A percentile compares a stretch with the other conserved stretches of the same genome.
phyloP scores from a whole-genome alignment of 2,113 vertebrate species.

The Anhinga rufa region DNA sequence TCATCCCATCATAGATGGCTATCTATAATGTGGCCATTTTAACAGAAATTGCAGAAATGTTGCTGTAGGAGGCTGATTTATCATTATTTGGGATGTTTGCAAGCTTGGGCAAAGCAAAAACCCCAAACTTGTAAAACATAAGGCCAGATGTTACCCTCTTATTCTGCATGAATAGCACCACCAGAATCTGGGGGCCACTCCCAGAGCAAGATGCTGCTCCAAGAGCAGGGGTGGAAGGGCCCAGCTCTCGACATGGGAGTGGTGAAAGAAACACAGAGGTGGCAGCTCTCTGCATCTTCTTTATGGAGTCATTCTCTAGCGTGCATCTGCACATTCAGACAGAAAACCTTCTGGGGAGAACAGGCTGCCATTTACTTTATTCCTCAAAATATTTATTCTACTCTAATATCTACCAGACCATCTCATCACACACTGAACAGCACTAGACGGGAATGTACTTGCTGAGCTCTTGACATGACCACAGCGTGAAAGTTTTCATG shows the following conservation, averaged over 20 bases:
- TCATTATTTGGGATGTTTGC: not conserved
- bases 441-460: not conserved
- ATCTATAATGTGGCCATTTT: not conserved
- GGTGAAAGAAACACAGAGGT: not conserved
- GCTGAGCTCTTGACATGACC: not conserved
- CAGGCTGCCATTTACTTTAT: not conserved
- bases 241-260: not conserved
- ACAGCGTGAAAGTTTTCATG: not conserved
- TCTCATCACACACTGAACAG: not conserved
- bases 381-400: not conserved
- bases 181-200: not conserved
- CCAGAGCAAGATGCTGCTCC: not conserved
- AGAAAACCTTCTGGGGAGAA: not conserved
- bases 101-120: not conserved
- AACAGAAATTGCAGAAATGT: not conserved
- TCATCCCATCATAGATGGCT: not conserved
- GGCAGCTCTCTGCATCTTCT: not conserved
- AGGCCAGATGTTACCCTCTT: not conserved
- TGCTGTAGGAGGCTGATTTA: not conserved
- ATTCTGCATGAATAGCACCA: not conserved
- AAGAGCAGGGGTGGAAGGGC: not conserved
- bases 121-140: not conserved
- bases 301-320: rapidly evolving
- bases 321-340: not conserved
- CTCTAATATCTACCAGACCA: not conserved